Base-by-base conservation (phyloP, 2,113 vertebrate genomes). In the Leucopternis melanops region DNA sequence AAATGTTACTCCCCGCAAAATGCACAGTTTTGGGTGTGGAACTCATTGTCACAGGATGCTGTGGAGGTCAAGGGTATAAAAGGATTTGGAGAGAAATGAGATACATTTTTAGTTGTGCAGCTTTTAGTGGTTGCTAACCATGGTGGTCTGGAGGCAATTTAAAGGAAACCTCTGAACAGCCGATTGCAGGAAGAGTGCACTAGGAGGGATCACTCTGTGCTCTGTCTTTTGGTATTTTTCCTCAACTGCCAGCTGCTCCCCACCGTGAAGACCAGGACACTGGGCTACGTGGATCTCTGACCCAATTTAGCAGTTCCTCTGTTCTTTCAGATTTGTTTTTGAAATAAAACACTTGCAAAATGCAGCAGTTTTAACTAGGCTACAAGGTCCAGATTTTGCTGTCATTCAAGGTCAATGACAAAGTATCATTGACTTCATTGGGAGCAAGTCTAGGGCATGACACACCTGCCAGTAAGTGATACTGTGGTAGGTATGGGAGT, bases 71-170 rank as follows among this genome's bases (percentile, higher is more conserved):
- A 61, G 40, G 44, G 57, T 71, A 5, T 59, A 8, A 89, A 91
- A 45, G 69, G 81, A 52, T 75, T 75, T 85, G 70, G 70, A 71
- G 84, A 69, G 70, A 75, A 94, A 81, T 36, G 38, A 63, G 84
- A 67, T 55, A 1, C 10, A 1, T 81, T 88, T 92, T 82, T 34
- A 44, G 62, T 77, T 62, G 78, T 63, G 69, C 50, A 38, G 78
- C 59, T 91, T 67, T 54, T 72, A 11, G 63, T 15, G n/a, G 71
- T 77, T 65, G 36, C 67, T 83, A 15, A 79, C 23, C 27, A 1
- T 52, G 94, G 47, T 85, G 84, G 71, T 86, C 91, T 85, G 91
- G 89, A 94, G 80, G 72, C 38, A 59, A 16, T 50, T 40, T 34
- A 20, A 57, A 78, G 85, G 81, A 63, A 42, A 70, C 13, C 32